These are phyloP conservation scores for Glaucidium brasilianum DNA, from an alignment of 2,113 vertebrate species.

Conservation along the genomic window DNA sequence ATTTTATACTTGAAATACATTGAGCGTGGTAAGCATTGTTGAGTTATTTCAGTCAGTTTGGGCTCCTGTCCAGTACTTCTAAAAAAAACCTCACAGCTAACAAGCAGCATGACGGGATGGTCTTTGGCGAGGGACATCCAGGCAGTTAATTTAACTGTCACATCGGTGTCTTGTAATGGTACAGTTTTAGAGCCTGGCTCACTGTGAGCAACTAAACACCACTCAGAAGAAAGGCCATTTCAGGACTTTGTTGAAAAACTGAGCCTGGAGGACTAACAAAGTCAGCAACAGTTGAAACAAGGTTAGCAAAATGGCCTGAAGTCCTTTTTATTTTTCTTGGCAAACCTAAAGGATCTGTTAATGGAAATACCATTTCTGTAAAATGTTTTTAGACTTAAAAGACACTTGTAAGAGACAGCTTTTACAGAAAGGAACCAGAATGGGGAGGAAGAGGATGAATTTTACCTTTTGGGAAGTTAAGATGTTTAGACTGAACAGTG, in stretches of 20 bases:
- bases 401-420: background rate
- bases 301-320: background rate
- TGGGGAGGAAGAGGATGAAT: background rate
- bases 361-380: background rate
- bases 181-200: conserved; percentile 34
- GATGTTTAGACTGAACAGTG: background rate
- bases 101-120: background rate
- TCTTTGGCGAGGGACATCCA: background rate
- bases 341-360: background rate
- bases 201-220: background rate
- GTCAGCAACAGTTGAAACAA: background rate
- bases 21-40: background rate
- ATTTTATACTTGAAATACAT: background rate
- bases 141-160: conserved; percentile 26
- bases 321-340: background rate
- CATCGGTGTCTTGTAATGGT: background rate
- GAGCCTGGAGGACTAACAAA: background rate
- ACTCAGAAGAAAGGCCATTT: conserved; percentile 15
- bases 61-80: background rate
- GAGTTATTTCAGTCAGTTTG: conserved; percentile 12
- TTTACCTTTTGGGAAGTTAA: background rate
- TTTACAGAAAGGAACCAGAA: background rate
- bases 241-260: conserved; percentile 3
- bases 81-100: background rate
- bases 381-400: background rate